Evolutionary conservation across 2,797 vertebrate species (phyloP).

Genomic region (Labroides dimidiatus): DNA sequence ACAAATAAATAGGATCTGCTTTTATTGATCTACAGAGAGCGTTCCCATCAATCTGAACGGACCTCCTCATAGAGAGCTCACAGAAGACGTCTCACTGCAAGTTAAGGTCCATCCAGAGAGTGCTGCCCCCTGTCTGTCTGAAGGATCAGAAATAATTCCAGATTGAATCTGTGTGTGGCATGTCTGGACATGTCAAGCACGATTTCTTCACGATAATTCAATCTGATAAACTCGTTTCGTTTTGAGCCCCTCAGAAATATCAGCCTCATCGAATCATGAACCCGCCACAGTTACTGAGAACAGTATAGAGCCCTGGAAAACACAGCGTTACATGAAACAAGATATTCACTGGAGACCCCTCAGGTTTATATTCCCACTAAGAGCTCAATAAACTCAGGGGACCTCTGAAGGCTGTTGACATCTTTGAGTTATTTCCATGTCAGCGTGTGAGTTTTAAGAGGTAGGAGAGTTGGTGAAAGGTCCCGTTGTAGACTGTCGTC

Average conservation of each 20-base stretch:
- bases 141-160: no score
- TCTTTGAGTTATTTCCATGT: slow-evolving; percentile 46
- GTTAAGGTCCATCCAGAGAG: no score
- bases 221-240: neutral
- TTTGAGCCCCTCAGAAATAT: neutral
- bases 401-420: slow-evolving; percentile 47
- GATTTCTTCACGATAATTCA: neutral
- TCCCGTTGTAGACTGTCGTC: slow-evolving; percentile 39
- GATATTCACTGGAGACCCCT: slow-evolving; percentile 46
- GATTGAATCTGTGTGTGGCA: no score
- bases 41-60: slow-evolving; percentile 46
- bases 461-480: slow-evolving; percentile 31
- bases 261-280: no score
- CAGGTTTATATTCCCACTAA: slow-evolving; percentile 51
- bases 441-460: slow-evolving; percentile 36
- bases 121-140: no score
- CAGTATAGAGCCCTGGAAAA: slow-evolving; percentile 5
- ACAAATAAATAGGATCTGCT: slow-evolving; percentile 66
- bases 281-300: neutral
- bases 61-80: slow-evolving; percentile 13
- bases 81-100: neutral
- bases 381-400: slow-evolving; percentile 41
- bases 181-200: slow-evolving; percentile 41
- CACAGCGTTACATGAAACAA: slow-evolving; percentile 46
- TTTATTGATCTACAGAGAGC: slow-evolving; percentile 49